These are phyloP conservation scores for Dinothrombium tinctorium DNA, from an alignment of 1,140 invertebrate genomes.

Conservation along the genomic window DNA sequence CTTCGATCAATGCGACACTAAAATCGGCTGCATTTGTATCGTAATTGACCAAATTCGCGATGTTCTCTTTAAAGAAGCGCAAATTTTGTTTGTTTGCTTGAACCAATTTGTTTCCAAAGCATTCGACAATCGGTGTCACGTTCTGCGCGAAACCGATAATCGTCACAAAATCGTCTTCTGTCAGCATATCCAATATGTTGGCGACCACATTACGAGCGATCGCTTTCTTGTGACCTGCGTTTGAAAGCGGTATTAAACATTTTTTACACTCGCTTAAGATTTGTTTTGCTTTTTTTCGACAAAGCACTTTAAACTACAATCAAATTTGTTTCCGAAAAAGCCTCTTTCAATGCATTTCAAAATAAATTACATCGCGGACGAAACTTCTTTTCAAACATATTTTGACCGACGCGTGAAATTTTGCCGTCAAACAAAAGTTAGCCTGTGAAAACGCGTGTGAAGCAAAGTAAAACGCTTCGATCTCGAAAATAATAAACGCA, in stretches of 20 bases:
- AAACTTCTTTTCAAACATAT: no score
- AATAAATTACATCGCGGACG: no score
- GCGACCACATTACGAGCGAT: slow-evolving; percentile 68
- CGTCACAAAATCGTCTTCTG: slow-evolving; percentile 67
- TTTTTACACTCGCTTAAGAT: background rate
- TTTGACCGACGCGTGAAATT: no score
- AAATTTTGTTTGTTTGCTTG: slow-evolving; percentile 68
- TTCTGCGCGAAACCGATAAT: slow-evolving; percentile 18
- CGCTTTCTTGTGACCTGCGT: slow-evolving; percentile 34
- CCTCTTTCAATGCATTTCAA: no score
- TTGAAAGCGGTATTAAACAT: background rate
- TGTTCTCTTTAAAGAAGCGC: slow-evolving; percentile 47
- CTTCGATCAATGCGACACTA: slow-evolving; percentile 57
- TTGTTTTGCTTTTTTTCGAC: no score
- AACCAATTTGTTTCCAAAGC: slow-evolving; percentile 59
- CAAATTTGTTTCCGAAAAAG: no score
- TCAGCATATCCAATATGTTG: slow-evolving; percentile 76
- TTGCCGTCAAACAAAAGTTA: no score
- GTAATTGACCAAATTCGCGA: slow-evolving; percentile 43
- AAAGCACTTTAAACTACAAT: no score
- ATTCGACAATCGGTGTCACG: slow-evolving; percentile 27
- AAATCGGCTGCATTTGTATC: slow-evolving; percentile 85
- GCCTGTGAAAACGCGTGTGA: no score
- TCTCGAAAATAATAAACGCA: no score
- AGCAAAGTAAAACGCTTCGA: no score